phyloP scores from a whole-genome alignment of 2,888 invertebrate genomes.

The Dysmachus trigonus region DNA sequence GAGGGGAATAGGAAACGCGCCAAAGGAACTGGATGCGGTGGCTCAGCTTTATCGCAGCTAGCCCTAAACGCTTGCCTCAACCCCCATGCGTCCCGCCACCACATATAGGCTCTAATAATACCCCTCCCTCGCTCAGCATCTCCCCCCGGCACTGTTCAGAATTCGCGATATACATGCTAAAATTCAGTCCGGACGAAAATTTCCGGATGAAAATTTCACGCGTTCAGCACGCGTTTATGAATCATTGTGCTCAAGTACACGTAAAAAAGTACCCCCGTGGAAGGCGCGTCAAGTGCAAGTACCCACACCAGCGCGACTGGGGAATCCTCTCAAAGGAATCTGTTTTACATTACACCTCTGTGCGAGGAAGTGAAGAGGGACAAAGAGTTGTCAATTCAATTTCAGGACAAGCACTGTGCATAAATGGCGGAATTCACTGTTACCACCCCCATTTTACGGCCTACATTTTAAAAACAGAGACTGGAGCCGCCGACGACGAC shows the following conservation, averaged over 20 bases:
- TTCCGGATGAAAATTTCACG: slow-evolving; percentile 15
- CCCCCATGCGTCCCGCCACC: neutral
- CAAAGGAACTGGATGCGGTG: neutral
- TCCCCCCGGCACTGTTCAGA: neutral
- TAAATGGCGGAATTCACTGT: slow-evolving; percentile 3
- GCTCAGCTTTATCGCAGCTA: neutral
- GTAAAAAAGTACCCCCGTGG: neutral
- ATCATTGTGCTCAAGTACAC: slow-evolving; percentile 2
- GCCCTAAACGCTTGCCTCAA: neutral
- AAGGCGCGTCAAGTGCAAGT: neutral
- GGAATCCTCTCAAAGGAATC: slow-evolving; percentile 22
- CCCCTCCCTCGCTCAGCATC: neutral
- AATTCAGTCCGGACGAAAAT: neutral
- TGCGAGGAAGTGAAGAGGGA: neutral
- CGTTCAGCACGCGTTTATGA: slow-evolving; percentile 2
- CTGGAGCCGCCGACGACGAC: neutral
- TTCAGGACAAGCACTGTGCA: neutral
- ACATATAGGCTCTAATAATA: neutral
- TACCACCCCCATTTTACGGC: neutral
- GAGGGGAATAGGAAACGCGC: neutral
- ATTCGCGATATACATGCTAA: slow-evolving; percentile 9
- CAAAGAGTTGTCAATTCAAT: slow-evolving; percentile 37
- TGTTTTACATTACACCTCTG: neutral
- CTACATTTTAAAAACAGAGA: neutral
- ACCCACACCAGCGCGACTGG: neutral